Conservation (phyloP, 2,888 invertebrate species). For the Agriopis marginaria region DNA sequence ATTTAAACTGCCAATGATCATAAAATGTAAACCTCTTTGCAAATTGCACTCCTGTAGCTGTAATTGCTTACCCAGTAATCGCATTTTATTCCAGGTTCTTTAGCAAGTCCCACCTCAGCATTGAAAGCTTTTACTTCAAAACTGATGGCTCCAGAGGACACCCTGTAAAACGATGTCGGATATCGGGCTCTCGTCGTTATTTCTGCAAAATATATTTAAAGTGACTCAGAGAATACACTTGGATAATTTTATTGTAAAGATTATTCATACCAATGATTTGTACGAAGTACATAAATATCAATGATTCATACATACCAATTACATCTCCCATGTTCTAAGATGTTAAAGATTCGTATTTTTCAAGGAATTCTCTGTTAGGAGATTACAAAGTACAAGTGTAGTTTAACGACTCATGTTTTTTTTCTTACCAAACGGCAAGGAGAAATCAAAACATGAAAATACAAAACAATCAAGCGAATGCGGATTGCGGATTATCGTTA, state of each 20-base stretch:
- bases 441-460: too few relatives aligned
- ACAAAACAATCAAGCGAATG: too few relatives aligned
- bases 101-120: conserved; percentile 62
- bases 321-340: conserved; percentile 20
- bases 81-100: conserved; percentile 48
- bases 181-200: conserved; percentile 59
- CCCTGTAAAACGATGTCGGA: conserved; percentile 60
- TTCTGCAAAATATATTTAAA: conserved; percentile 54
- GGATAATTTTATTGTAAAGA: too few relatives aligned
- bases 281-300: too few relatives aligned
- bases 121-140: conserved; percentile 63
- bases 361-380: too few relatives aligned
- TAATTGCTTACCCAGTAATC: conserved; percentile 57
- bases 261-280: too few relatives aligned
- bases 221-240: background rate
- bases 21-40: background rate
- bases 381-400: too few relatives aligned
- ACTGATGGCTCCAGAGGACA: conserved; percentile 58
- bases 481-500: too few relatives aligned
- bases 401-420: too few relatives aligned
- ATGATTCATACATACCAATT: conserved; percentile 16
- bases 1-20: too few relatives aligned
- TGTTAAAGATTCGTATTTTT: too few relatives aligned
- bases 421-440: too few relatives aligned
- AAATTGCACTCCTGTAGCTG: background rate